Evolutionary conservation across 2,113 vertebrate species (phyloP), one percentile per base, ranked within the genome.

Genomic region (Actenoides lindsayi): DNA sequence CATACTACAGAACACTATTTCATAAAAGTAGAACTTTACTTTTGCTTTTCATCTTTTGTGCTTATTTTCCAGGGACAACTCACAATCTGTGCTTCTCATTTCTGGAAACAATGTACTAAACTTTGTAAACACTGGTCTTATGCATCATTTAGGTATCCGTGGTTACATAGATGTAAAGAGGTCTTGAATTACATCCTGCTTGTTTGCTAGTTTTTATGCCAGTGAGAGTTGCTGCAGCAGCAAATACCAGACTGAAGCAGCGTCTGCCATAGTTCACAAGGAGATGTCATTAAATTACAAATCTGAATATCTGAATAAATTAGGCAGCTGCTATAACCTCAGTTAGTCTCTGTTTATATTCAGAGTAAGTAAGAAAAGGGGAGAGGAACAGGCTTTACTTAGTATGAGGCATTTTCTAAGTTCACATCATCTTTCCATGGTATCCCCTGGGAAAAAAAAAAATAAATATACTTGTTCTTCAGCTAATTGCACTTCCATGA

Each of bases 71-170:
- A 69, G 35, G 75, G 18, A 88, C 33, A 93, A 77, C 67, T 70
- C 53, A 42, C 48, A 91, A 42, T 35, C 67, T 86, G 41, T 74
- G 21, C 75, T 83, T 90, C 48, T 46, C 56, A 83, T 70, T 95
- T 94, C 68, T 92, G 82, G 87, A 86, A 94, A 88, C 23, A 86
- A 80, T 8, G 10, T 42, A 48, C 54, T 94, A 54, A 65, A 39
- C 87, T 90, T 35, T 86, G 83, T 92, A 94, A 95, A 94, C 76
- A 88, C 6, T 48, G 35, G 59, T 83, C 78, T 86, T 70, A 81
- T 50, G 37, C 59, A 90, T 69, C 81, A 70, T 59, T 86, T 74
- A 86, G 50, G 63, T 87, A 92, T 78, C 82, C 3, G 8, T 83
- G 71, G 90, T 95, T 95, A 92, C 78, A 63, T 0, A 54, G 46